Evolutionary conservation across 2,888 invertebrate species (phyloP), one percentile per base, ranked within the genome.

Genomic region (Salticus scenicus): DNA sequence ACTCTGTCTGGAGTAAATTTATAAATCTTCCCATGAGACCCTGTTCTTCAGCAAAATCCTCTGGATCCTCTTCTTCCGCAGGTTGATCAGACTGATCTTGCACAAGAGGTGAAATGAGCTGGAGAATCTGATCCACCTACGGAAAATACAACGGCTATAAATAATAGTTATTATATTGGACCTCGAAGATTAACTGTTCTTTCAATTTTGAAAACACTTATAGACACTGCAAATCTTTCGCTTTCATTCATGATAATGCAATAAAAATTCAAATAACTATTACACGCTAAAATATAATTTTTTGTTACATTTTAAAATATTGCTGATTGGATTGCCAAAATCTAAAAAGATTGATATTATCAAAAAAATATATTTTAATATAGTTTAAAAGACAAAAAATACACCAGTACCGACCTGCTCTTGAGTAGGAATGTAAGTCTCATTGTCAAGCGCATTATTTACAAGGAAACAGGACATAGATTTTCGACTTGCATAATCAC

Each of bases 21-120:
- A 93, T 91, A 51, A 92, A 90, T 70, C 92, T 89, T 47, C 97
- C 98, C 79, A 99, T 93, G 24, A 98, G 92, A 51, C 97, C 96
- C 91, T 99, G 99, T 89, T 93, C 99, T 91, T 99, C 99, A 37
- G 96, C 95, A 91, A 99, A 97, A 91, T 99, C 99, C 90, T 99
- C 99, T 0, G 94, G 93, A 91, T 97, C 97, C 76, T 94, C 94
- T n/a, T 93, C 93, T 73, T 94, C 94, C 14, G 93, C 93, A 85
- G 92, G 90, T 90, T 95, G 95, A 90, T 95, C 95, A 0, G 94
- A 93, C 89, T 96, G 96, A 90, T 98, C 97, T 89, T 94, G 94
- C 12, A 98, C 95, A 84, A 99, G 91, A 0, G 98, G 96, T 10
- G 95, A 94, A 47, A 98, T 93, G 92, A 99, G 94, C 0, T 93